Percentiles rank a stretch among this genome's conserved stretches.
These are phyloP conservation scores for Anoplopoma fimbria DNA, from an alignment of 2,113 vertebrate genomes.

Conservation along the genomic window DNA sequence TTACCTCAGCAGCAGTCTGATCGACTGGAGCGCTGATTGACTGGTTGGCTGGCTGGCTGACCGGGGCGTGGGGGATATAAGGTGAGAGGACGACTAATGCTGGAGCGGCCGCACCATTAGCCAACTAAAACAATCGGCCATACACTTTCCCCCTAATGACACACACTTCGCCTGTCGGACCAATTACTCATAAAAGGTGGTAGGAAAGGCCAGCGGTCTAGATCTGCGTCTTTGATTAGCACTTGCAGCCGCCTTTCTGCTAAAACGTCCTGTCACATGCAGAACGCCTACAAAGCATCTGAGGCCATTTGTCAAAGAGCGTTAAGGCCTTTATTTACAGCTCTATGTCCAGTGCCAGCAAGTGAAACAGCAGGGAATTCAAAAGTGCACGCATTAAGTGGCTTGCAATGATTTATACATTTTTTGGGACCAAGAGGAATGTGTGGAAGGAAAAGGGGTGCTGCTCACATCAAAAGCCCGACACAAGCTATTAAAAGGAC, in stretches of 20 bases:
- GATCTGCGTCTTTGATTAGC: conserved; percentile 53
- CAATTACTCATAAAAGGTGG: conserved; percentile 69
- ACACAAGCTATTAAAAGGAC: conserved; percentile 68
- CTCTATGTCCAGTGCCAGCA: conserved; percentile 48
- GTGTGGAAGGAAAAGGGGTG: conserved; percentile 18
- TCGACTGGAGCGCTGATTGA: conserved; percentile 46
- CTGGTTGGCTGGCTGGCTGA: conserved; percentile 40
- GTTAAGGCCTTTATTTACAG: conserved; percentile 64
- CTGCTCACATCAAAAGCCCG: conserved; percentile 18
- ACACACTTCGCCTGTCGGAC: conserved; percentile 48
- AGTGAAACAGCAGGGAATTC: conserved; percentile 41
- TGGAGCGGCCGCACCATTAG: conserved; percentile 47
- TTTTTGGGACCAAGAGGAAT: conserved; percentile 9
- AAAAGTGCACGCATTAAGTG: conserved; percentile 58
- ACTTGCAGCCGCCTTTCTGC: conserved; percentile 23
- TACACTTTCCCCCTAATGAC: conserved; percentile 44
- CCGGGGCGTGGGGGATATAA: conserved; percentile 18
- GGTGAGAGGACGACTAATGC: conserved; percentile 41
- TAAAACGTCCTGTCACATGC: conserved; percentile 50
- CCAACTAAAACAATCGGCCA: conserved; percentile 63
- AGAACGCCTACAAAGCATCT: conserved; percentile 35
- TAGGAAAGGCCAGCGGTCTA: conserved; percentile 29
- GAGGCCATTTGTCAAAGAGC: conserved; percentile 67
- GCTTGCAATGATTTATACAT: conserved; percentile 69
- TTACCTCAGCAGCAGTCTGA: conserved; percentile 43